phyloP scores from a whole-genome alignment of 1,140 invertebrate genomes.

The Monochamus saltuarius region DNA sequence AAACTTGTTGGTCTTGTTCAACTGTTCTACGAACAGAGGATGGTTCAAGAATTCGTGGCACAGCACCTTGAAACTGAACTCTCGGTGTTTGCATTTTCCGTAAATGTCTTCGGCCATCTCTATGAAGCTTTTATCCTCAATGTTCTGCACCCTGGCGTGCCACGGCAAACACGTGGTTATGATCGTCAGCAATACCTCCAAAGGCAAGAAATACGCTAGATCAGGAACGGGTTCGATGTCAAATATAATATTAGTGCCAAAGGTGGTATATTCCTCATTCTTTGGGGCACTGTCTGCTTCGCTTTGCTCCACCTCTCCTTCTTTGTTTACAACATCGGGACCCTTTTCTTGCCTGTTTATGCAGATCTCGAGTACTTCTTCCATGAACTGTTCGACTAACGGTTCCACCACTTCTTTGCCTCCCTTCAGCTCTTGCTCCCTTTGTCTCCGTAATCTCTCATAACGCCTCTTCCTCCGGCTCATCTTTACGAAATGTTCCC shows the following conservation, averaged over 20 bases:
- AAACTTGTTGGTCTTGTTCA: slow-evolving; percentile 35
- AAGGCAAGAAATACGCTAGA: slow-evolving; percentile 34
- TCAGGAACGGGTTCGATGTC: slow-evolving; percentile 10
- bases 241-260: slow-evolving; percentile 24
- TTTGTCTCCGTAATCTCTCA: background rate
- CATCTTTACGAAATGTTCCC: slow-evolving; percentile 40
- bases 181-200: slow-evolving; percentile 36
- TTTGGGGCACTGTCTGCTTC: background rate
- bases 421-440: slow-evolving; percentile 13
- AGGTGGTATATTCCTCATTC: background rate
- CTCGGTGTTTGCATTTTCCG: slow-evolving; percentile 12
- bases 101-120: slow-evolving; percentile 34
- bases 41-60: slow-evolving; percentile 41
- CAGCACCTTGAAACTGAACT: slow-evolving; percentile 31
- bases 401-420: slow-evolving; percentile 23
- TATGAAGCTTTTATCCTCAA: slow-evolving; percentile 35
- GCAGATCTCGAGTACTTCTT: slow-evolving; percentile 13
- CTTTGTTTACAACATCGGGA: background rate
- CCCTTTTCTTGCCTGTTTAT: background rate
- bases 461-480: slow-evolving; percentile 26
- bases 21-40: slow-evolving; percentile 29
- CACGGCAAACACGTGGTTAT: slow-evolving; percentile 39
- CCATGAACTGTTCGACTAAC: slow-evolving; percentile 29
- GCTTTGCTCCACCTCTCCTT: background rate
- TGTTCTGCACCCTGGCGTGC: slow-evolving; percentile 32